phyloP scores from a whole-genome alignment of 64 coral and sea anemone genomes.

The Orbicella faveolata region DNA sequence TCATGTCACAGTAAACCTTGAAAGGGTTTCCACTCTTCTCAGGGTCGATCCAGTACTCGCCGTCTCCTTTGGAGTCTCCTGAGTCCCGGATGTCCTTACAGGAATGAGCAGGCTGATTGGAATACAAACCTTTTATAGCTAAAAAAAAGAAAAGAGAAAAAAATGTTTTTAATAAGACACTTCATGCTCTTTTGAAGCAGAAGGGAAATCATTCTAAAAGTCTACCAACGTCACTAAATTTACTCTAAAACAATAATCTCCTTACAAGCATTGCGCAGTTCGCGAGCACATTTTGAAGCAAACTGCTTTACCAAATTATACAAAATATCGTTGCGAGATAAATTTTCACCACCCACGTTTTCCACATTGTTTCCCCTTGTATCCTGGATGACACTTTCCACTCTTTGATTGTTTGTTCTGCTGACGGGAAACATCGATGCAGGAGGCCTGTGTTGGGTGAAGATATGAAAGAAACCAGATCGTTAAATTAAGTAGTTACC shows the following conservation, averaged over 20 bases:
- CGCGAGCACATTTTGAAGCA: neutral
- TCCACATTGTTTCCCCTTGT: neutral
- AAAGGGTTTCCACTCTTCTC: conserved; percentile 6
- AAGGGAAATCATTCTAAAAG: too few species aligned
- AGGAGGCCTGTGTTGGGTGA: neutral
- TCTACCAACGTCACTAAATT: too few species aligned
- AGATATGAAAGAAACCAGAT: too few species aligned
- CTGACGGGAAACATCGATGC: neutral
- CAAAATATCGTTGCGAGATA: neutral
- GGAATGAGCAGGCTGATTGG: neutral
- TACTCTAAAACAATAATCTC: too few species aligned
- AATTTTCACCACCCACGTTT: neutral
- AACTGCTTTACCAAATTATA: neutral
- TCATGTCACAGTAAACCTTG: conserved; percentile 44
- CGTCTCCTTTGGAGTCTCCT: neutral
- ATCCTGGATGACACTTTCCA: neutral
- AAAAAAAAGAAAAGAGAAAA: too few species aligned
- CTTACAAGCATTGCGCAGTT: too few species aligned
- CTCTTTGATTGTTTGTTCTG: neutral
- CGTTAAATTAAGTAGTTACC: too few species aligned
- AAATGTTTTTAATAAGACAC: too few species aligned
- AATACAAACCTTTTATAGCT: neutral
- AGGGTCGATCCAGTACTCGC: conserved; percentile 47
- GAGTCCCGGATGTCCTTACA: conserved; percentile 22
- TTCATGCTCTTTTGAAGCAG: too few species aligned